Percentiles rank a stretch among this genome's conserved stretches.
Evolutionary conservation across 2,888 invertebrate genomes (phyloP).

Genomic region (Reticulitermes lucifugus): DNA sequence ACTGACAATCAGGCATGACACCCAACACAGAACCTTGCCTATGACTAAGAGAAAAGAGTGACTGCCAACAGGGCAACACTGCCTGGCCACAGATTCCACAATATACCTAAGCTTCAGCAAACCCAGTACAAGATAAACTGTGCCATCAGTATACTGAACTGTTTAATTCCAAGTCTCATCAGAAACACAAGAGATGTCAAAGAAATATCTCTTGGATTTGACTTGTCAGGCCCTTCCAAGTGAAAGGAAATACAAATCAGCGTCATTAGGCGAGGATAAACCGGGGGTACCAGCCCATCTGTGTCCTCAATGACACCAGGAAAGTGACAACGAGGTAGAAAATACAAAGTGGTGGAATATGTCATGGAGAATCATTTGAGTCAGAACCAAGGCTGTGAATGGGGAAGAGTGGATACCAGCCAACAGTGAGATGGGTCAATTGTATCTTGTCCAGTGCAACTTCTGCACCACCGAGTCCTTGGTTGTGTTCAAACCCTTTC

Average conservation of each 20-base stretch:
- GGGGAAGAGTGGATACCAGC: slow-evolving; percentile 94
- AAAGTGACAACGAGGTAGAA: background rate
- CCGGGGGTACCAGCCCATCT: slow-evolving; percentile 4
- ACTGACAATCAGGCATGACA: too few relatives aligned
- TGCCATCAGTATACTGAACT: background rate
- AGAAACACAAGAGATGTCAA: background rate
- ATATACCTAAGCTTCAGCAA: background rate
- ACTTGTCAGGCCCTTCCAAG: background rate
- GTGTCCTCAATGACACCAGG: background rate
- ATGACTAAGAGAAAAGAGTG: too few relatives aligned
- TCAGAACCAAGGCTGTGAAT: slow-evolving; percentile 83
- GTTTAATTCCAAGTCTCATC: background rate
- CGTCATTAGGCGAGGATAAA: background rate
- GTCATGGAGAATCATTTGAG: slow-evolving; percentile 66
- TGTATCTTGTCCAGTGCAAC: slow-evolving; percentile 85
- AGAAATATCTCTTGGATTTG: background rate
- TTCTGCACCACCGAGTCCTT: slow-evolving; percentile 84
- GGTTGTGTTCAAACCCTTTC: slow-evolving; percentile 88
- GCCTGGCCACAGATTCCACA: too few relatives aligned
- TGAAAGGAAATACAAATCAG: background rate
- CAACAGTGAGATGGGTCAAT: slow-evolving; percentile 82
- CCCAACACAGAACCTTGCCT: too few relatives aligned
- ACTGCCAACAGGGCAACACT: too few relatives aligned
- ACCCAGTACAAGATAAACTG: background rate
- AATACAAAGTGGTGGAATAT: background rate